These are phyloP conservation scores for Ahaetulla prasina DNA, from an alignment of 2,113 vertebrate species.

Conservation along the genomic window DNA sequence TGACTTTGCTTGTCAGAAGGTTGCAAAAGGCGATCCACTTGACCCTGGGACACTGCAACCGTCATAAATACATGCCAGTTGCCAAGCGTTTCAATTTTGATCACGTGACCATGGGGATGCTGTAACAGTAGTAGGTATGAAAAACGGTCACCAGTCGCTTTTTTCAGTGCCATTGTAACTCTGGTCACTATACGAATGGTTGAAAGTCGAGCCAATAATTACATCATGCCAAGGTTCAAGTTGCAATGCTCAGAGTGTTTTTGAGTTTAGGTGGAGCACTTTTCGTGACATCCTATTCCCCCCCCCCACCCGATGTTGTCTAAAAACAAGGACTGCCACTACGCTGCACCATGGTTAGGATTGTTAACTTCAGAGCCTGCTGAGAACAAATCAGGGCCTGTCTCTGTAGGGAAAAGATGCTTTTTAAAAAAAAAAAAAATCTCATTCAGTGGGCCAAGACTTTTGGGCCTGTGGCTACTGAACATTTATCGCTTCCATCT, in stretches of 20 bases:
- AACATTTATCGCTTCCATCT: not conserved
- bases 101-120: not conserved
- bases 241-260: conserved; percentile 53
- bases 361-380: not conserved
- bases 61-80: not conserved
- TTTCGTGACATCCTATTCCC: not conserved
- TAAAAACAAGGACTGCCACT: not conserved
- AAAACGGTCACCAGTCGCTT: not conserved
- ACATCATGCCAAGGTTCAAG: conserved; percentile 35
- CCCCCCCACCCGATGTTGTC: not conserved
- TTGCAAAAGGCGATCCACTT: not conserved
- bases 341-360: not conserved
- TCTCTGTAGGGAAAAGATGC: not conserved
- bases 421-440: not conserved
- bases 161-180: not conserved
- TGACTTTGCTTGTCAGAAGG: not conserved
- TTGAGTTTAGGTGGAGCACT: conserved; percentile 30
- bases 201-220: conserved; percentile 33
- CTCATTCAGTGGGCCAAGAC: not conserved
- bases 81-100: not conserved
- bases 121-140: not conserved
- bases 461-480: not conserved
- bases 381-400: not conserved
- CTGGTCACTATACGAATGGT: not conserved
- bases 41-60: not conserved